Base-by-base conservation (phyloP, 2,888 invertebrate species). In the Erynnis tages region DNA sequence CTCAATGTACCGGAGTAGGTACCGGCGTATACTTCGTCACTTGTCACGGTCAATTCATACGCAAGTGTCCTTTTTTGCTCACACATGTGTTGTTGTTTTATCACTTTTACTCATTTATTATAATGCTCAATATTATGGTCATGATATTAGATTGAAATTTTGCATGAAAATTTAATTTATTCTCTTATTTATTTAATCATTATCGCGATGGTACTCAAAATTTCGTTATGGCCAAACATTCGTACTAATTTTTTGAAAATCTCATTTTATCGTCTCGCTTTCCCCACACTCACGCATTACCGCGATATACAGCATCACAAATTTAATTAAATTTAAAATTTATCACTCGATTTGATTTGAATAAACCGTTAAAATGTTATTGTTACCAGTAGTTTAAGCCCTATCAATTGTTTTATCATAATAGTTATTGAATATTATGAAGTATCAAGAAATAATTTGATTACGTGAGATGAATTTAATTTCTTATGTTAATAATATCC, bases 351-450 rank as follows among this genome's bases (percentile, higher is more conserved):
- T 70, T 67, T 57, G 67, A 72, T 76, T 69, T 62, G 61, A 71
- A 67, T 63, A 38, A 55, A 50, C 50, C 46, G 67, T 76, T 79
- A 75, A 70, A 79, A 81, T 82, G 79, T 85, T 84, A 80, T 86
- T 85, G 89, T 89, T 89, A 89, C 88, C 88, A 89, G 78, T 89
- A 89, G 87, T 78, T 71, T 87, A 82, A 85, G 87, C 71, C 68
- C 76, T 76, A 73, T 79, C 77, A 70, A 76, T 82, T 81, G 80
- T 85, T 82, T 81, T 77, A 70, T 11, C 17, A 54, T 66, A 69
- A 64, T 63, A 61, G 58, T 58, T 58, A 62, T 65, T 65, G 63
- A 59, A 61, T 63, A 62, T 59, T 57, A 57, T 56, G 55, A 55
- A 65, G 10, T 29, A 34, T 61, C 63, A 60, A 66, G 63, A 67